Base-by-base conservation (phyloP, 2,113 vertebrate genomes). In the Raja brachyura region DNA sequence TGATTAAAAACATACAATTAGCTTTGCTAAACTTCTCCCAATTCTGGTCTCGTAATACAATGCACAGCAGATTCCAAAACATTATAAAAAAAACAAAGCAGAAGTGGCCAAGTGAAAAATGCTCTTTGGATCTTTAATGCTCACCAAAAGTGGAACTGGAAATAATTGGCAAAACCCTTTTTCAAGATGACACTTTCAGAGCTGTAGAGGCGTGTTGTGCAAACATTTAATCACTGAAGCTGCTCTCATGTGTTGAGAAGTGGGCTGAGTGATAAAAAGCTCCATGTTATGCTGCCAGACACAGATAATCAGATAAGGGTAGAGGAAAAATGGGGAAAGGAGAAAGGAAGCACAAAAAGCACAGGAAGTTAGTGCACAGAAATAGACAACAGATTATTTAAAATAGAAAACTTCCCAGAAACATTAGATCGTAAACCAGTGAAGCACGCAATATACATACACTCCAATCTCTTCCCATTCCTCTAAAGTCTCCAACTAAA, bases 221-320 rank as follows among this genome's bases (percentile, higher is more conserved):
- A 88, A 88, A 88, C n/a, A 66, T 88, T 88, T 88, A 66, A 88
- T 88, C 83, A 88, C 83, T 88, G 83, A 28, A 88, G 83, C 13
- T 88, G 83, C 59, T 88, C 83, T 48, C 48, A n/a, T 63, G 25
- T 86, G n/a, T 63, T 25, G 59, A 63, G 83, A 14, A 88, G 59
- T 63, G n/a, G 56, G 59, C 83, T 5, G 59, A 88, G 59, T 88
- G 83, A 88, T 88, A 88, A 88, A 88, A 63, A 31, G 83, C 83
- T 88, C 83, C 83, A 88, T 63, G 14, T 61, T 88, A 88, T 6
- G 59, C 83, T 88, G 83, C 83, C 61, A 66, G 59, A 88, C 11
- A 83, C 9, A 61, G 54, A 88, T 63, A 88, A n/a, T 88, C 61
- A 61, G 59, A 88, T 28, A 86, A 88, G 83, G 83, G 83, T 59